Evolutionary conservation across 2,888 invertebrate species (phyloP), one percentile per base, ranked within the genome.

Genomic region (Erynnis tages): DNA sequence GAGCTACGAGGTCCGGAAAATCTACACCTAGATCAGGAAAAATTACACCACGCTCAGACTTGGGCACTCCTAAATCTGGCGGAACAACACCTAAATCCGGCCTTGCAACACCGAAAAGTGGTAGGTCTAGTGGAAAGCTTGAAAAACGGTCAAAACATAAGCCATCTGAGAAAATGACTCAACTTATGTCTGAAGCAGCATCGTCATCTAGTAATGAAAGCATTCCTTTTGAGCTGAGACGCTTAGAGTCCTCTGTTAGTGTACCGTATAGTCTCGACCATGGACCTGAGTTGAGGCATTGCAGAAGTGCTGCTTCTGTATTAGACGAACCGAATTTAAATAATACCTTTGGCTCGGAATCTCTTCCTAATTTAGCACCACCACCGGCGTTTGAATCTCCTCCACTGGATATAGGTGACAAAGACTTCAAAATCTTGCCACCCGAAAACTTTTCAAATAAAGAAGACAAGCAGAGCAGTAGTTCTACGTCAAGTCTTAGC

Each of bases 351-450:
- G 92, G 92, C 54, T 93, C 94, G 25, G 94, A 94, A 77, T 94
- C 94, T 16, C 82, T 94, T 72, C 94, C 94, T 5, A 94, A 94
- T 76, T 85, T 94, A 65, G 92, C 92, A 40, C 92, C 93, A 40
- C 92, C 92, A 0, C 88, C 90, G 13, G 91, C 91, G 53, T 92
- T 92, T 62, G 91, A 91, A 53, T 91, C 91, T 3, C 91, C 91
- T 7, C 85, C 90, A 32, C 76, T 90, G 41, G 88, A 90, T 64
- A 90, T 90, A 60, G 78, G 76, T 11, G 90, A 90, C 52, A 82
- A 89, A 71, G 85, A 90, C 66, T 90, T 90, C 30, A 90, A 89
- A 78, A 88, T 90, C 53, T 61, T 84, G 48, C 90, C 90, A 10
- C 90, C 90, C 1, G 90, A 90, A 60, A 89, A 74, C 61, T 90